Evolutionary conservation across 92 coral and sea anemone genomes (phyloP).

Genomic region (Epizoanthus stellaris): DNA sequence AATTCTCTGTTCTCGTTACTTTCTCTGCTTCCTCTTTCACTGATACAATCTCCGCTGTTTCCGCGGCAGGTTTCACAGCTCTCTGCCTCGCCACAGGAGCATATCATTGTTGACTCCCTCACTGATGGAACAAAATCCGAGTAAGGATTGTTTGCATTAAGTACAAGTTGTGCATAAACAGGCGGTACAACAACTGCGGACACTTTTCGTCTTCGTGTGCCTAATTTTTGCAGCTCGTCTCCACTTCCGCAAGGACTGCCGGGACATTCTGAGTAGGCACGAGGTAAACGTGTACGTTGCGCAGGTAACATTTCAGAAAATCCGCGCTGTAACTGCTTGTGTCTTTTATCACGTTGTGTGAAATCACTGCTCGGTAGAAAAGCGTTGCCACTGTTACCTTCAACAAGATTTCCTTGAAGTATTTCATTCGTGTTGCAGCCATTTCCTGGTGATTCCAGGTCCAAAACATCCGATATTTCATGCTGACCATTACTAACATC

Average conservation of each 20-base stretch:
- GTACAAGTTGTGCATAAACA: conserved; percentile 77
- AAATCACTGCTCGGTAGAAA: conserved; percentile 6
- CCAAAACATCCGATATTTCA: background rate
- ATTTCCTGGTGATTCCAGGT: background rate
- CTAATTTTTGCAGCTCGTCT: conserved; percentile 34
- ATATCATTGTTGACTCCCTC: conserved; percentile 80
- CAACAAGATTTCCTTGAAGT: background rate
- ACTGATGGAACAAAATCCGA: conserved; percentile 86
- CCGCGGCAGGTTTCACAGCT: conserved; percentile 56
- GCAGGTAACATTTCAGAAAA: background rate
- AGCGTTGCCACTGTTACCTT: background rate
- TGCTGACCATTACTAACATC: background rate
- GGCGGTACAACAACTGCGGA: conserved; percentile 79
- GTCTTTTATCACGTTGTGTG: background rate
- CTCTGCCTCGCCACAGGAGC: conserved; percentile 64
- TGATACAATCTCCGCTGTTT: conserved; percentile 16
- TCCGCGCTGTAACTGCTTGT: background rate
- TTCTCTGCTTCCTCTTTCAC: conserved; percentile 1
- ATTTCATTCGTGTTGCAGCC: background rate
- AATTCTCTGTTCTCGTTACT: conserved; percentile 24
- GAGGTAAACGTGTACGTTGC: background rate
- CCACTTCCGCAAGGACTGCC: conserved; percentile 56
- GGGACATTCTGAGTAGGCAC: conserved; percentile 39
- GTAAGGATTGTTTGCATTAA: conserved; percentile 78
- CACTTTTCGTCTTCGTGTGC: conserved; percentile 69